phyloP scores from a whole-genome alignment of 35 echinoderm and acorn worm genomes.

The Lytechinus variegatus region DNA sequence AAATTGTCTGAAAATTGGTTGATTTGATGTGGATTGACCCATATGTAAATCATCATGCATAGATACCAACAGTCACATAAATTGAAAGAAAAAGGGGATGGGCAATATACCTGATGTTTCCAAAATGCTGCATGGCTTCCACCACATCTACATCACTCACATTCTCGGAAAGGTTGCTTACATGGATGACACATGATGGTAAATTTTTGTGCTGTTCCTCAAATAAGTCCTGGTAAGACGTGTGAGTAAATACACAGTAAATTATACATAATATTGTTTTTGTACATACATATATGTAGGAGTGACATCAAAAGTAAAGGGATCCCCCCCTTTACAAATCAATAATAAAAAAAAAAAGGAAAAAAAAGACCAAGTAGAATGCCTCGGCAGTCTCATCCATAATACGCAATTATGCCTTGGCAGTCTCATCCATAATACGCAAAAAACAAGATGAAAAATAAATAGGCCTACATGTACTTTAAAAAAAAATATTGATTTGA shows the following conservation, averaged over 20 bases:
- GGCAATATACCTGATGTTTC: conserved; percentile 79
- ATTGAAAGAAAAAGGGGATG: no score
- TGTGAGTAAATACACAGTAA: no score
- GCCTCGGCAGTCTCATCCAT: no score
- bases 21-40: no score
- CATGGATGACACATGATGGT: conserved; percentile 89
- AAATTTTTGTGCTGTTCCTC: conserved; percentile 94
- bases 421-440: no score
- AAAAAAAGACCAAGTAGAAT: not conserved
- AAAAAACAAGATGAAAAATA: no score
- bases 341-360: not conserved
- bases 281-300: not conserved
- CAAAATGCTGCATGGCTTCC: conserved; percentile 94
- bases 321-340: not conserved
- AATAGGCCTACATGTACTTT: no score
- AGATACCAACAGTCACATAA: no score
- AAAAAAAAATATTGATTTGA: no score
- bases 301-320: not conserved
- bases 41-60: no score
- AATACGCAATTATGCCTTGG: no score
- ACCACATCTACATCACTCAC: conserved; percentile 90
- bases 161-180: conserved; percentile 76
- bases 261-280: not conserved
- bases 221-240: conserved; percentile 79
- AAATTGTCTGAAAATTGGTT: no score